Evolutionary conservation across 2,888 invertebrate species (phyloP).

Genomic region (Caenorhabditis sp.): DNA sequence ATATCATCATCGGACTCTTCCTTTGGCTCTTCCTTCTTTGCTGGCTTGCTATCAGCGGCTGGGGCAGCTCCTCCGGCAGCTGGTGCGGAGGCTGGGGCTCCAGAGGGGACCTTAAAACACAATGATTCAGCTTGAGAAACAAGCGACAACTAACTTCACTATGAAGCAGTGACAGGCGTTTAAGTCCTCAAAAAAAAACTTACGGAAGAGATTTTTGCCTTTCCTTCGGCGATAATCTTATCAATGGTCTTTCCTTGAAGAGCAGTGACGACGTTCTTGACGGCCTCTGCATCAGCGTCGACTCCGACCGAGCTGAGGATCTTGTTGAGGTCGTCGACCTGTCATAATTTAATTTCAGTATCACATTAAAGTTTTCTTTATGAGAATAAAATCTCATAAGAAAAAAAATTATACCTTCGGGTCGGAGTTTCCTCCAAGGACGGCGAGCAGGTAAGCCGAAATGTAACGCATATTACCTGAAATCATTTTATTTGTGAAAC

Average conservation of each 20-base stretch:
- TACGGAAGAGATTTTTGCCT: constrained; percentile 70
- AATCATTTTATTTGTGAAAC: too few relatives aligned
- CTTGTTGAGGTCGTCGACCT: constrained; percentile 87
- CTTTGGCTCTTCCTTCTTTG: constrained; percentile 76
- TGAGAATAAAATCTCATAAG: too few relatives aligned
- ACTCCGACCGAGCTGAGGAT: constrained; percentile 97
- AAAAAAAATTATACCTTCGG: constrained; percentile 85
- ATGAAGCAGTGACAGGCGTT: too few relatives aligned
- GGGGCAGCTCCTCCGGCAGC: constrained; percentile 68
- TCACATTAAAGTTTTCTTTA: too few relatives aligned
- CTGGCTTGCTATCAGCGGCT: constrained; percentile 72
- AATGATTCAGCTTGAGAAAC: too few relatives aligned
- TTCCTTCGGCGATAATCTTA: constrained; percentile 74
- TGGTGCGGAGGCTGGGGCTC: constrained; percentile 63
- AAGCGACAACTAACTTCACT: too few relatives aligned
- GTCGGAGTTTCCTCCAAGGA: constrained; percentile 92
- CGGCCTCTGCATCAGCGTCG: constrained; percentile 91
- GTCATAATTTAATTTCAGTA: constrained; percentile 15
- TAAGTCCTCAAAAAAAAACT: too few relatives aligned
- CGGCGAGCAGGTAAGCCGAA: constrained; percentile 96
- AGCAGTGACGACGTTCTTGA: constrained; percentile 89
- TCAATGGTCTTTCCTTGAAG: constrained; percentile 92
- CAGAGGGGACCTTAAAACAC: constrained; percentile 56
- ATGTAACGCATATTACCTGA: constrained; percentile 93
- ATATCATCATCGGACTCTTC: constrained; percentile 77